Base-by-base conservation (phyloP, 2,888 invertebrate genomes). In the Crocallis elinguaria region DNA sequence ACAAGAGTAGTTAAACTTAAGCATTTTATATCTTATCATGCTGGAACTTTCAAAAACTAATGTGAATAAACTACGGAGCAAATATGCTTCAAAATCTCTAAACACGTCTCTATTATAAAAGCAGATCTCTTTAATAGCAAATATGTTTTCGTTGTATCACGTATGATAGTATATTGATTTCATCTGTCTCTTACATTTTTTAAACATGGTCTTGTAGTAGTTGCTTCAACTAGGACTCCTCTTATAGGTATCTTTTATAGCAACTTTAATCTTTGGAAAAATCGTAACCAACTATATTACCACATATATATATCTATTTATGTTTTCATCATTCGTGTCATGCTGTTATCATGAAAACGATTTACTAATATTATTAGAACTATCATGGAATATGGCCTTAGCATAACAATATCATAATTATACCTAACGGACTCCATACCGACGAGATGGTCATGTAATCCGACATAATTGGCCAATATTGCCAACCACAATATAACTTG, bases 391-490 rank as follows among this genome's bases (percentile, higher is more conserved):
- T 23, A 48, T 13, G 29, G 48, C 42, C 29, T 41, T 30, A 30
- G 5, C 14, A 21, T 3, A 14, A 45, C 17, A 19, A 44, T 35
- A 53, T 43, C 42, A 44, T 52, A 49, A 46, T 50, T 29, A 29
- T 46, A 46, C n/a, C 33, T 6, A 60, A 50, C 45, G 38, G 36
- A 42, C 38, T 46, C 17, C 14, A 35, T 55, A 29, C 27, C 35
- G 35, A 50, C 50, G 46, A 44, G 33, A 50, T 53, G 46, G 32
- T 38, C 33, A 45, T 53, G 60, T 54, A 46, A 60, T 50, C 39
- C 48, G 46, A 56, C 56, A 60, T 56, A 53, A 56, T 50, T 53
- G 56, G 49, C 35, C 25, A 37, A 41, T 54, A 54, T 48, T 43
- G 45, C 33, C 35, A 21, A 38, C 45, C 51, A 19, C 49, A 49